A percentile compares a stretch with the other conserved stretches of the same genome.
Evolutionary conservation across 2,797 vertebrate species (phyloP).

Genomic region (Eutrigla gurnardus): DNA sequence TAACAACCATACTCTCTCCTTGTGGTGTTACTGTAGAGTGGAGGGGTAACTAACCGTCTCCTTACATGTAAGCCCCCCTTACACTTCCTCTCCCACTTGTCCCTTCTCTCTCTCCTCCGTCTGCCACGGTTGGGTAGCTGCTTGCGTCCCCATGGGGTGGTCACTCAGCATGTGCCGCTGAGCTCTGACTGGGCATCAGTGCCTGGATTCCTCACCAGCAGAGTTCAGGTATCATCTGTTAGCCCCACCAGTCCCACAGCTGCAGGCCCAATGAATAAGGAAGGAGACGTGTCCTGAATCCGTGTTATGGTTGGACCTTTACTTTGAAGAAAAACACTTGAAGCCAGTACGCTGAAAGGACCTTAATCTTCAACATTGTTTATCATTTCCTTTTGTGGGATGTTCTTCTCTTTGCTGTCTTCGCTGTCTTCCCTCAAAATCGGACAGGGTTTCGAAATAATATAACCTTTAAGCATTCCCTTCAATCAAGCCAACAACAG

Average conservation of each 20-base stretch:
- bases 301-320: constrained; percentile 1
- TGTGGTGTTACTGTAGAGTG: constrained; percentile 39
- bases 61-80: constrained; percentile 55
- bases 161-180: constrained; percentile 65
- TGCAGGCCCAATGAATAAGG: constrained; percentile 31
- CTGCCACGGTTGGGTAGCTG: constrained; percentile 66
- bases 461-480: not conserved
- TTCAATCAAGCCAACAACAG: not conserved
- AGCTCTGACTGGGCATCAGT: constrained; percentile 67
- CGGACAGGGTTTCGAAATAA: too few species aligned
- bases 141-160: constrained; percentile 55
- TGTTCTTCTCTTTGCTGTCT: constrained; percentile 13
- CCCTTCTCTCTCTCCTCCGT: constrained; percentile 26
- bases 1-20: not conserved
- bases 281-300: constrained; percentile 38
- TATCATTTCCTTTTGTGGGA: constrained; percentile 9
- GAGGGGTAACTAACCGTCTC: constrained; percentile 72
- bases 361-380: constrained; percentile 7
- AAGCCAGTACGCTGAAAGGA: constrained; percentile 23
- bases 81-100: constrained; percentile 38
- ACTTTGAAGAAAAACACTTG: not conserved
- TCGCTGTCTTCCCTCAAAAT: not conserved
- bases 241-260: constrained; percentile 52
- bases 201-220: constrained; percentile 50
- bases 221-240: constrained; percentile 74